Evolutionary conservation across 2,888 invertebrate genomes (phyloP).

Genomic region (Scaptodrosophila latifasciaeformis): DNA sequence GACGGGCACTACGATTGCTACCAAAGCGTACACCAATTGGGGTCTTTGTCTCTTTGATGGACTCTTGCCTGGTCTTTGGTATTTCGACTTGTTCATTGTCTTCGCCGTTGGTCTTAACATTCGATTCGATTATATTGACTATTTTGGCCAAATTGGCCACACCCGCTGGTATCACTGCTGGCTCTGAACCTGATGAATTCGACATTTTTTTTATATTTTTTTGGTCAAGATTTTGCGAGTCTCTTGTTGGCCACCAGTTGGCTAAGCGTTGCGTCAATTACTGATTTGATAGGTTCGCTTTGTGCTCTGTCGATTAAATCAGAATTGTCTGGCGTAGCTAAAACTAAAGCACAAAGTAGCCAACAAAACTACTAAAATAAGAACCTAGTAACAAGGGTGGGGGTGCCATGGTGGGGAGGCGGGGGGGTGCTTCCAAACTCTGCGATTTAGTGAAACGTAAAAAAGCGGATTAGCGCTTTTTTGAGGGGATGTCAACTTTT

Average conservation of each 20-base stretch:
- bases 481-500: conserved; percentile 63
- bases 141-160: conserved; percentile 56
- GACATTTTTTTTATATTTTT: too few relatives aligned
- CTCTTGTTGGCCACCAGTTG: conserved; percentile 11
- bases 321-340: conserved; percentile 47
- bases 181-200: too few relatives aligned
- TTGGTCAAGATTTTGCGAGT: too few relatives aligned
- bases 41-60: too few relatives aligned
- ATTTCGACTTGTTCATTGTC: neutral
- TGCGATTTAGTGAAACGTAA: conserved; percentile 52
- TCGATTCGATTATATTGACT: conserved; percentile 58
- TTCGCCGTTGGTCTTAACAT: conserved; percentile 29
- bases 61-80: neutral
- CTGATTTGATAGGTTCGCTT: conserved; percentile 50
- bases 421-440: conserved; percentile 23
- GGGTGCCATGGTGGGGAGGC: too few relatives aligned
- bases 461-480: conserved; percentile 63
- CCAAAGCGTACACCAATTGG: conserved; percentile 37
- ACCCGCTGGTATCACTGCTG: conserved; percentile 10
- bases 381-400: neutral
- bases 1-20: conserved; percentile 36
- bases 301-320: conserved; percentile 57
- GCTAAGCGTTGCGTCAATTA: conserved; percentile 39
- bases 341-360: conserved; percentile 9
- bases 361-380: conserved; percentile 10